phyloP scores from a whole-genome alignment of 2,888 invertebrate genomes.

The Ganaspis brasiliensis region DNA sequence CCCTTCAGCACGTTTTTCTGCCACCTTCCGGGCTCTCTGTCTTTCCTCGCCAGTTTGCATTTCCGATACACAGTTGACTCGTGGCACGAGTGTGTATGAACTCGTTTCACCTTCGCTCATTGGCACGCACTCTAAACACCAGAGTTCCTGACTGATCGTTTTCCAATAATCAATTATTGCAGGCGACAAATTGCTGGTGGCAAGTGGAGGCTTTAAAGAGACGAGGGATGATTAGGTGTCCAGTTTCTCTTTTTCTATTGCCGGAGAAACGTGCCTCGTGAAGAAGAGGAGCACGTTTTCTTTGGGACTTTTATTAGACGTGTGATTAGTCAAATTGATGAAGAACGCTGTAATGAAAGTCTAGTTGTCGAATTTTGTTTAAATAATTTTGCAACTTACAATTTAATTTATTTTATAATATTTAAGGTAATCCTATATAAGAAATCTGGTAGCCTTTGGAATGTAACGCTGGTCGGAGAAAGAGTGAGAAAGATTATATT shows the following conservation, averaged over 20 bases:
- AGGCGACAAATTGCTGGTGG: constrained; percentile 52
- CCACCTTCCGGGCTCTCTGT: constrained; percentile 16
- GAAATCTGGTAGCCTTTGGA: no score
- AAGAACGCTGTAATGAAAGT: no score
- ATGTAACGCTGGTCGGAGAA: no score
- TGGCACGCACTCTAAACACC: constrained; percentile 28
- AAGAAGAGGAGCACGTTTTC: no score
- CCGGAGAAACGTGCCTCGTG: no score
- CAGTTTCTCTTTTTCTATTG: neutral
- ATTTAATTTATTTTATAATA: no score
- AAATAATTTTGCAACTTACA: no score
- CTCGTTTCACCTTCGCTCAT: constrained; percentile 13
- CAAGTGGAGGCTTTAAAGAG: constrained; percentile 3
- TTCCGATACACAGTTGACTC: neutral
- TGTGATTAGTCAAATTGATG: no score
- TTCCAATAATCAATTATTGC: constrained; percentile 60
- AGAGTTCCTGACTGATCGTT: constrained; percentile 54
- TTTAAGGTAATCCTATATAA: no score
- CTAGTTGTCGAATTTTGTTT: no score
- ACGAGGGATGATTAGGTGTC: constrained; percentile 13
- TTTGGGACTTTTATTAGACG: no score
- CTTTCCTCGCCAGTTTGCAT: constrained; percentile 21
- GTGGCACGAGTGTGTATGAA: constrained; percentile 21
- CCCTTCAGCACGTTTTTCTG: constrained; percentile 27
- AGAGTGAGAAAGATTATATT: no score